These are phyloP conservation scores for Podarcis siculus DNA, from an alignment of 2,797 vertebrate genomes.

Conservation along the genomic window DNA sequence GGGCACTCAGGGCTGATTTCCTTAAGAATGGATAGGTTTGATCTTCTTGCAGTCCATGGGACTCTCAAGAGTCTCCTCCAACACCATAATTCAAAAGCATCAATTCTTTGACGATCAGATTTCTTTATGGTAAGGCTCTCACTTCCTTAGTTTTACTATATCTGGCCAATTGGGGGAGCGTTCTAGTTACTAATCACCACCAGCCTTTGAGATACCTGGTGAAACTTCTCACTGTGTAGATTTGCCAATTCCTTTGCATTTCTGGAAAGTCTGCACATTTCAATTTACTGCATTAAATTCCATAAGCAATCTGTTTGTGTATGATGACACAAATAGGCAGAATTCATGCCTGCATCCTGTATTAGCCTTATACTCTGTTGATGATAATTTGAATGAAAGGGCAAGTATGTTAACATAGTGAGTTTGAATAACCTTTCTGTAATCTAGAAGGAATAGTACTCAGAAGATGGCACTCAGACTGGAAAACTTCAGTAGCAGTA, in stretches of 20 bases:
- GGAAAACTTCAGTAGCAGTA: conserved; percentile 10
- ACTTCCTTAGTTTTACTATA: too few relatives aligned
- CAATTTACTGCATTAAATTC: not conserved
- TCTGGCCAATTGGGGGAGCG: too few relatives aligned
- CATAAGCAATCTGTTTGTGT: not conserved
- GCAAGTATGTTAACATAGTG: not conserved
- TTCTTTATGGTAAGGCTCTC: too few relatives aligned
- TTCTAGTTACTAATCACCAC: not conserved
- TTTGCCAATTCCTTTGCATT: not conserved
- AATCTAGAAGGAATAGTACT: not conserved
- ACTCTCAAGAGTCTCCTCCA: too few relatives aligned
- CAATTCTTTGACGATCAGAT: too few relatives aligned
- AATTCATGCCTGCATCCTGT: not conserved
- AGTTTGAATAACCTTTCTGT: not conserved
- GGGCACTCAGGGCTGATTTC: too few relatives aligned
- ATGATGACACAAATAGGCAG: not conserved
- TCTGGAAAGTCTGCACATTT: not conserved
- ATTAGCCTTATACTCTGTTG: not conserved
- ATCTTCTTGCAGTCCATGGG: too few relatives aligned
- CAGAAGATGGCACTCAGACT: conserved; percentile 21
- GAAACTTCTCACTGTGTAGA: not conserved
- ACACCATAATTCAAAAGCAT: too few relatives aligned
- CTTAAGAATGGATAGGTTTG: too few relatives aligned
- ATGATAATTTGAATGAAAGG: not conserved
- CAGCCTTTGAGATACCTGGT: not conserved